Percentiles rank a stretch among this genome's conserved stretches.
Conservation (phyloP, 2,888 invertebrate genomes). For the Leptopilina myrica region DNA sequence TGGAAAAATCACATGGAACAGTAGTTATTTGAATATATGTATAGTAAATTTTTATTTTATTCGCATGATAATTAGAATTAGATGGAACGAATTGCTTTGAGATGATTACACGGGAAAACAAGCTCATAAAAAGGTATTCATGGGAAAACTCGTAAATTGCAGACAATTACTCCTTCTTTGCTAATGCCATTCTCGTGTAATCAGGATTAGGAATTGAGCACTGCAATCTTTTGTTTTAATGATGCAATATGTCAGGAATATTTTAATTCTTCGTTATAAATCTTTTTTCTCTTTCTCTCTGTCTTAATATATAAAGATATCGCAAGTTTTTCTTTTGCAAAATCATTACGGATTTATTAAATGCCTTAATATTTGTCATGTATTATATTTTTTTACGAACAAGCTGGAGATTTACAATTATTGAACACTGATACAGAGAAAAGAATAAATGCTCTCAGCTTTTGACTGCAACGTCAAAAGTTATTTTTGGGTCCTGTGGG, state of each 20-base stretch:
- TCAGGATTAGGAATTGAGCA: constrained; percentile 3
- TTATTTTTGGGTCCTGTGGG: no score
- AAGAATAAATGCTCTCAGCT: no score
- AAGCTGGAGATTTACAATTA: no score
- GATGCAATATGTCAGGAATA: constrained; percentile 28
- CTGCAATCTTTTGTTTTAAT: constrained; percentile 24
- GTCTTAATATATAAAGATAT: not conserved
- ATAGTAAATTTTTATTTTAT: not conserved
- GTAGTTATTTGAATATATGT: not conserved
- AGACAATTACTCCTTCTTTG: constrained; percentile 30
- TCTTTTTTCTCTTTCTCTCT: not conserved
- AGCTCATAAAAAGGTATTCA: constrained; percentile 38
- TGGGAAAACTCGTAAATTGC: constrained; percentile 39
- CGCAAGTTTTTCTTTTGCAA: not conserved
- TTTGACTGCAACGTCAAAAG: no score
- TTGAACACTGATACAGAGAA: no score
- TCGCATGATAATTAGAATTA: constrained; percentile 35
- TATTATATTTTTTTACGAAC: no score
- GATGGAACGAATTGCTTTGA: constrained; percentile 31
- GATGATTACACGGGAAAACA: constrained; percentile 34
- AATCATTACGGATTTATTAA: not conserved
- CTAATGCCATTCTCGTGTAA: constrained; percentile 27
- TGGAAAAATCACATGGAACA: constrained; percentile 29
- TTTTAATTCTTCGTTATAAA: constrained; percentile 27
- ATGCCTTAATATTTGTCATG: not conserved